Evolutionary conservation across 2,113 vertebrate species (phyloP), one percentile per base, ranked within the genome.

Genomic region (Mionectes macconnelli): DNA sequence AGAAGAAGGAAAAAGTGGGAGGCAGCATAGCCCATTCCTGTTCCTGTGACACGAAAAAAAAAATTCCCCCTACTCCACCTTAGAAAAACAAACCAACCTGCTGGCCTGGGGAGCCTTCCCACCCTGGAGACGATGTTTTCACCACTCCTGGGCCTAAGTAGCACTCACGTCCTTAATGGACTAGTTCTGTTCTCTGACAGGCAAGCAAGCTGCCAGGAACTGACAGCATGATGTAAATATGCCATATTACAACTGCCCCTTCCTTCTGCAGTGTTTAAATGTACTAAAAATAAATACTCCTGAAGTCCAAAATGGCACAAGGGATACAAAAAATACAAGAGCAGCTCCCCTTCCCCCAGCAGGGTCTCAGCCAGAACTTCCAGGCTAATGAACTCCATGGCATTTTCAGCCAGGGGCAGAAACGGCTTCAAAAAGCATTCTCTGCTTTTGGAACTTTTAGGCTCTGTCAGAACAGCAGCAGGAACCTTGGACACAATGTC

Each of bases 191-290:
- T 80, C 90, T 75, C 88, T 6, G 24, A 92, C 88, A 95, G 90
- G 93, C 60, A 1, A 94, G 66, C 6, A 33, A 78, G 83, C 92
- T 95, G 96, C 93, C 93, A 96, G 88, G 68, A 94, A 75, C 92
- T 95, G 96, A 95, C 90, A 96, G 83, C 90, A 90, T 53, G 92
- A 96, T 84, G 93, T 95, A 96, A 95, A 96, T 93, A 96, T 79
- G 90, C 88, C 69, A 78, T 84, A 94, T 88, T 93, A 95, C 92
- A 96, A 96, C 93, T 92, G 73, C 80, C 83, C 88, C 83, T 93
- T 96, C 90, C 94, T 96, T 89, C 88, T 84, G 64, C 86, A 84
- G 52, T 78, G 83, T 84, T 96, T 94, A 94, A 96, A 92, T 5
- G 49, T 47, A 92, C 88, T 96, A 95, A 97, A 96, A 96, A 97